A percentile compares a stretch with the other conserved stretches of the same genome.
These are phyloP conservation scores for Australoheros scitulus DNA, from an alignment of 2,113 vertebrate species.

Conservation along the genomic window DNA sequence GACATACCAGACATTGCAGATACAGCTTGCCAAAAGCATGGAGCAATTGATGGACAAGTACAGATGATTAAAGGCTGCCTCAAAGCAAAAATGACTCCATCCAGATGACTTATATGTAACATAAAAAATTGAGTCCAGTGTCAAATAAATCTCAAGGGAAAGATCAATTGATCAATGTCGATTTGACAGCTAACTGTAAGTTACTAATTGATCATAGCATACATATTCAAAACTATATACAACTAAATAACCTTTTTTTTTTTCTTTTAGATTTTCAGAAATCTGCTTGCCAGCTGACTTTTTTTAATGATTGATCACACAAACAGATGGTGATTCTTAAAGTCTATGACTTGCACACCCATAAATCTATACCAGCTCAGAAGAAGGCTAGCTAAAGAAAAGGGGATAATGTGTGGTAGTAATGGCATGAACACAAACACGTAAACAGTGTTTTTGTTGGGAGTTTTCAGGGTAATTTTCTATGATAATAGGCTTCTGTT, in stretches of 20 bases:
- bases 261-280: background rate
- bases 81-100: conserved; percentile 34
- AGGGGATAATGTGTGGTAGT: background rate
- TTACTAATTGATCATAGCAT: background rate
- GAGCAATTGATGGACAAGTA: conserved; percentile 60
- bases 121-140: background rate
- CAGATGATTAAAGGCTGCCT: conserved; percentile 58
- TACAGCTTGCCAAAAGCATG: conserved; percentile 60
- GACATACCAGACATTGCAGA: conserved; percentile 60
- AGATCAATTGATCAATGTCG: conserved; percentile 5
- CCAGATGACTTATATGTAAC: conserved; percentile 30
- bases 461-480: no score
- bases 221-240: background rate
- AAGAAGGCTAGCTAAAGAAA: background rate
- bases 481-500: background rate
- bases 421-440: background rate
- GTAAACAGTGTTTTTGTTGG: background rate
- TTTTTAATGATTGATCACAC: background rate
- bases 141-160: conserved; percentile 13
- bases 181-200: background rate
- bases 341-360: background rate
- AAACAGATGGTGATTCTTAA: background rate
- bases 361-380: background rate
- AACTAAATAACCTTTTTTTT: background rate
- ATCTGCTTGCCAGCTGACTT: background rate